Percentiles rank a stretch among this genome's conserved stretches.
These are phyloP conservation scores for human DNA, from an alignment of 2,113 vertebrate genomes.

Conservation along the genomic window GRCh38 chr6:165146501-165147000, in stretches of 20 bases:
- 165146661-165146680: not conserved
- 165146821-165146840: rapidly evolving
- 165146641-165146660: not conserved
- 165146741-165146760: not conserved
- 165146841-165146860: not conserved
- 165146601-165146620: not conserved
- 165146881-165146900: not conserved
- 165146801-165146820: not conserved
- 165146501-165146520: not conserved
- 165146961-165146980: too few species aligned
- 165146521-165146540: not conserved
- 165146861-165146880: rapidly evolving
- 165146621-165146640: rapidly evolving
- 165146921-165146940: too few species aligned
- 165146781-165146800: rapidly evolving
- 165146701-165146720: not conserved
- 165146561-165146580: not conserved
- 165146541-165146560: too few species aligned
- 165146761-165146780: rapidly evolving
- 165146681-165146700: not conserved
- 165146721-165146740: not conserved
- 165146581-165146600: rapidly evolving
- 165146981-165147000: not conserved
- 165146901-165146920: not conserved
- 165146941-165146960: not conserved